Percentiles rank a stretch among this genome's conserved stretches.
Conservation (phyloP, 37 sponge, comb jelly and placozoan genomes). For the Axinella damicornis region DNA sequence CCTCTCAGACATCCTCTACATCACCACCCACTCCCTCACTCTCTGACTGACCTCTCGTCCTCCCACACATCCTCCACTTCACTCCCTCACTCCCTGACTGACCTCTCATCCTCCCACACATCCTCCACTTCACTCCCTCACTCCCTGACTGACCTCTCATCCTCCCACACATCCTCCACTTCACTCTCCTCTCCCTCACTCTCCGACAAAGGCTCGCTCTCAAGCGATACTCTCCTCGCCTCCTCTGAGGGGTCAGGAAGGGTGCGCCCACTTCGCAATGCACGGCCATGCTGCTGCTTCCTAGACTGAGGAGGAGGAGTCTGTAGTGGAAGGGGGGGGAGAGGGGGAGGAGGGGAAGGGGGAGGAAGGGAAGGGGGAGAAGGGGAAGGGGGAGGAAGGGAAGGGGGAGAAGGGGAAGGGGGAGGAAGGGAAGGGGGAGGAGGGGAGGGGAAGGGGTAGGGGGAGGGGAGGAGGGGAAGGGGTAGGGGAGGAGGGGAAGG, state of each 20-base stretch:
- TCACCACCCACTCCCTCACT: background rate
- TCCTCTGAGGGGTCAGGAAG: conserved; percentile 14
- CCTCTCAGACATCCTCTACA: background rate
- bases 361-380: background rate
- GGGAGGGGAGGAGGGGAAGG: background rate
- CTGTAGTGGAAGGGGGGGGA: background rate
- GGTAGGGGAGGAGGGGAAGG: background rate
- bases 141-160: too few relatives aligned
- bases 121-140: too few relatives aligned
- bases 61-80: too few relatives aligned
- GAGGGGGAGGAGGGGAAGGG: background rate
- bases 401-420: background rate
- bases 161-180: background rate
- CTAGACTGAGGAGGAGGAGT: background rate
- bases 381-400: background rate
- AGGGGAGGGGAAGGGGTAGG: background rate
- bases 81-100: too few relatives aligned
- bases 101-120: too few relatives aligned
- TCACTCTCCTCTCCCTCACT: conserved; percentile 35
- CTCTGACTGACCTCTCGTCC: too few relatives aligned
- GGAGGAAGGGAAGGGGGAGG: background rate
- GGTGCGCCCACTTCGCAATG: conserved; percentile 58
- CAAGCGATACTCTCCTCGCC: background rate
- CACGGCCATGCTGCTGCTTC: background rate
- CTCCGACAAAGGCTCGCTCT: background rate